Percentiles rank a stretch among this genome's conserved stretches.
Conservation (phyloP, 2,113 vertebrate species). For the Maylandia zebra region DNA sequence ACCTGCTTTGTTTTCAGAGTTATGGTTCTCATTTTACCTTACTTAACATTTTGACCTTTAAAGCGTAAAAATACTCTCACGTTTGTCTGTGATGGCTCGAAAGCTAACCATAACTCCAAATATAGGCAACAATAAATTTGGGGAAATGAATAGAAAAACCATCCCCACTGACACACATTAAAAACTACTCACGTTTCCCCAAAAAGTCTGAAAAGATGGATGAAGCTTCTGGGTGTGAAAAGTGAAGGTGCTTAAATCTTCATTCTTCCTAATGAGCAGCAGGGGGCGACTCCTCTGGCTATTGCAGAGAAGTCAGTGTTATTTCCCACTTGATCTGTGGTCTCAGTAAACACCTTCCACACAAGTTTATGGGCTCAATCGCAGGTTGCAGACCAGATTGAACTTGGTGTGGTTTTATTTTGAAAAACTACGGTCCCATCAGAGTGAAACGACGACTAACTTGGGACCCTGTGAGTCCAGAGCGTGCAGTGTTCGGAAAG, state of each 20-base stretch:
- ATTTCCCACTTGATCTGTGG: neutral
- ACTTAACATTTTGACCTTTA: neutral
- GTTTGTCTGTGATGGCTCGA: neutral
- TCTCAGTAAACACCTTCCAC: neutral
- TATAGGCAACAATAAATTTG: accelerated
- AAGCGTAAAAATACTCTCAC: neutral
- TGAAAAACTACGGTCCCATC: neutral
- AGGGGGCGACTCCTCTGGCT: neutral
- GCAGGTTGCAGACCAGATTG: neutral
- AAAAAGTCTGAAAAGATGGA: neutral
- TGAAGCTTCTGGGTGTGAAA: neutral
- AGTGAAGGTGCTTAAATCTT: neutral
- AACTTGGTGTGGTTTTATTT: neutral
- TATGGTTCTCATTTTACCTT: neutral
- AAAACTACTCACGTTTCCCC: neutral
- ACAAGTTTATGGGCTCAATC: neutral
- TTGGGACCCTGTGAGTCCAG: neutral
- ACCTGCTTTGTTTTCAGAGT: neutral
- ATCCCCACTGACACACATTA: neutral
- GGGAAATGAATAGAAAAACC: accelerated
- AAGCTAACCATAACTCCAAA: neutral
- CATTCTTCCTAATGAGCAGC: neutral
- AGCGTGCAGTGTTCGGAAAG: neutral
- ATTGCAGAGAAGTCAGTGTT: neutral
- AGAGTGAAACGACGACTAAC: neutral